phyloP scores from a whole-genome alignment of 1,140 invertebrate species.

The Leptestheria dahalacensis region DNA sequence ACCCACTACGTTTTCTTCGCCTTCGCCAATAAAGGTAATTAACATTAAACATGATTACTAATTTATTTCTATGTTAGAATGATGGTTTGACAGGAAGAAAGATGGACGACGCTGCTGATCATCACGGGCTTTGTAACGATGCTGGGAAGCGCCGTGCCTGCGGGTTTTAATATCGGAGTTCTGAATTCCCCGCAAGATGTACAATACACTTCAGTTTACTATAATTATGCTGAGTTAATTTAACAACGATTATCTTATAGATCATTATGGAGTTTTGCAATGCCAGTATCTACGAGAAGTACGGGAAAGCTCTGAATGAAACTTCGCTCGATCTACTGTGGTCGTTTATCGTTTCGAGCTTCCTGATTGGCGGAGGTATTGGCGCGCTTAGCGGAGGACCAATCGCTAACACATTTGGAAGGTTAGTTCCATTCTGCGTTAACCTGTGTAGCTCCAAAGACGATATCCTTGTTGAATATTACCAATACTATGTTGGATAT shows the following conservation, averaged over 20 bases:
- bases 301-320: slow-evolving; percentile 33
- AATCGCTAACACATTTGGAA: slow-evolving; percentile 51
- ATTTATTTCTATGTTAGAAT: too few relatives aligned
- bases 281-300: slow-evolving; percentile 41
- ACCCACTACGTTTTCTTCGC: too few relatives aligned
- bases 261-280: slow-evolving; percentile 55
- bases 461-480: too few relatives aligned
- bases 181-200: slow-evolving; percentile 69
- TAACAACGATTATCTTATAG: slow-evolving; percentile 37
- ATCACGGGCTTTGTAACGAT: slow-evolving; percentile 48
- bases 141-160: slow-evolving; percentile 63
- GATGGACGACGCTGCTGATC: slow-evolving; percentile 39
- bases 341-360: slow-evolving; percentile 60
- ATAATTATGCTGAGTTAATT: neutral
- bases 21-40: too few relatives aligned
- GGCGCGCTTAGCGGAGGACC: slow-evolving; percentile 52
- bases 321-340: slow-evolving; percentile 47
- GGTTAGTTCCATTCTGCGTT: too few relatives aligned
- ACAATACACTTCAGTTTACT: slow-evolving; percentile 15
- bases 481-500: too few relatives aligned
- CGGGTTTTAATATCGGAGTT: slow-evolving; percentile 78
- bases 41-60: too few relatives aligned
- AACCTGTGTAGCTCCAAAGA: too few relatives aligned
- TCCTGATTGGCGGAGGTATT: slow-evolving; percentile 56
- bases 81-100: neutral